Evolutionary conservation across 2,113 vertebrate genomes (phyloP).

Genomic region (Peucedramus taeniatus): DNA sequence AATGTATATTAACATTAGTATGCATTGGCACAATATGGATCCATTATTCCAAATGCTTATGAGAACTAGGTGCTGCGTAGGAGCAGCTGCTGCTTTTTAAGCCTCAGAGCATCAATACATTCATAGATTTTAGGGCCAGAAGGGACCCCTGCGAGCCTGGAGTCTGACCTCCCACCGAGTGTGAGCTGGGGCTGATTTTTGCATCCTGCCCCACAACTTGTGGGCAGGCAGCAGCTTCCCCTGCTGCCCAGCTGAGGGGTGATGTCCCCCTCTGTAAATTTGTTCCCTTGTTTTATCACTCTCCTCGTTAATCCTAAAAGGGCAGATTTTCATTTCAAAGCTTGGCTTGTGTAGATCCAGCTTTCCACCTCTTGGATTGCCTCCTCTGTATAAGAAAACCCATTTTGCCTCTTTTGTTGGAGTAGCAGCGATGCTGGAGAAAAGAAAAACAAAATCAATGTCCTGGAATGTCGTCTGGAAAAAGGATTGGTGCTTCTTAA

Average conservation of each 20-base stretch:
- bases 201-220: not conserved
- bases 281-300: not conserved
- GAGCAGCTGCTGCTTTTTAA: conserved; percentile 68
- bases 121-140: conserved; percentile 61
- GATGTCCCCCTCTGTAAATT: not conserved
- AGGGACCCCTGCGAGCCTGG: not conserved
- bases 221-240: not conserved
- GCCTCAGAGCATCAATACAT: conserved; percentile 63
- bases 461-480: not conserved
- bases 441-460: not conserved
- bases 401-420: not conserved
- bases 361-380: not conserved
- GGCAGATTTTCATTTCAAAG: not conserved
- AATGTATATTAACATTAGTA: conserved; percentile 67
- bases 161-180: not conserved
- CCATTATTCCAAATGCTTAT: conserved; percentile 62
- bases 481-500: not conserved
- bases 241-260: not conserved
- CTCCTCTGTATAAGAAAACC: not conserved
- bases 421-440: not conserved
- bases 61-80: conserved; percentile 57
- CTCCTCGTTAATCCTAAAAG: not conserved
- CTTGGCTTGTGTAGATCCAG: not conserved
- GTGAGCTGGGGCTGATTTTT: not conserved
- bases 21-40: conserved; percentile 71